Evolutionary conservation across 2,888 invertebrate species (phyloP), one percentile per base, ranked within the genome.

Genomic region (Eledona agricola): DNA sequence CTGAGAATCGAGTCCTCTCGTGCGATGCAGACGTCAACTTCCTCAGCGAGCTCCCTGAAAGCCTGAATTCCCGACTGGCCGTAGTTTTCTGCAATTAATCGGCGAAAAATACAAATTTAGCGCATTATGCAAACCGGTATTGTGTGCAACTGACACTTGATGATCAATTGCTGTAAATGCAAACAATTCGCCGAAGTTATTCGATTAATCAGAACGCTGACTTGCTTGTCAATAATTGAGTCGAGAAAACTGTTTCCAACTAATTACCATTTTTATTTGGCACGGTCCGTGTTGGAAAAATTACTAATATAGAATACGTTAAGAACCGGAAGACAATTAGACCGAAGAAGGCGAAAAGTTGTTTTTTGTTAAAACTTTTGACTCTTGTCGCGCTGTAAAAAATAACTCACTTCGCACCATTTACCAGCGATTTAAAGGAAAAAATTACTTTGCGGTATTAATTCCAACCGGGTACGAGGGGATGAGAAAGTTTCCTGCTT

Each of bases 11-110:
- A 83, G 66, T 85, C 84, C 58, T 84, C 83, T 52, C 84, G 81
- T 2, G 89, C 89, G 46, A 89, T 85, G 75, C 90, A 90, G 32
- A 90, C 83, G 38, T 84, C 83, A 15, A 79, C 81, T 56, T 81
- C 78, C 62, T 83, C 82, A 5, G 88, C 87, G 59, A 87, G 75
- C 67, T 85, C 85, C 16, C 85, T 81, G 74, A 90, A 90, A 32
- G 86, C 87, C 66, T 87, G 86, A 70, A 88, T 87, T 13, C 88
- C 88, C 51, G 85, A 84, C 66, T 85, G 85, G 0, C 90, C 90
- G 73, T 90, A 90, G 76, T 87, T 89, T 64, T 88, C 88, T 88
- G 77, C 3, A 77, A 73, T 34, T 34, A 6, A 7, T 11, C n/a
- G 6, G 11, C 6, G 32, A 17, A 23, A 50, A 50, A 40, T 31